Evolutionary conservation across 2,113 vertebrate genomes (phyloP).

Genomic region (Bambusicola thoracicus): DNA sequence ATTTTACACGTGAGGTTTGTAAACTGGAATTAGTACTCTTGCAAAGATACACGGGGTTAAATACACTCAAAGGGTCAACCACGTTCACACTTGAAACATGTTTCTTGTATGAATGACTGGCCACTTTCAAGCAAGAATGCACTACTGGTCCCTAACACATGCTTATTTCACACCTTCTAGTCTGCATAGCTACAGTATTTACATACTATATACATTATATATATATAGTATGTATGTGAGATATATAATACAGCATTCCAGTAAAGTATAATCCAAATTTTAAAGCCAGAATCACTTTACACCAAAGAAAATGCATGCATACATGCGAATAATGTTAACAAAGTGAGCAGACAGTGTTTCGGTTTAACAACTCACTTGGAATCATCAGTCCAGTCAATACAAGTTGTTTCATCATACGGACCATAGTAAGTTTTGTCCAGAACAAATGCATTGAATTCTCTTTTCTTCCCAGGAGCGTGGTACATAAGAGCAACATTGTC

Average conservation of each 20-base stretch:
- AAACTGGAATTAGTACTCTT: not conserved
- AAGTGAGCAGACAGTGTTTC: not conserved
- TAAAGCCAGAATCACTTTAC: not conserved
- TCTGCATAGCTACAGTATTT: not conserved
- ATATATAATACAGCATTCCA: not conserved
- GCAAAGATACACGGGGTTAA: not conserved
- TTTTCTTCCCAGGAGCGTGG: constrained; percentile 90
- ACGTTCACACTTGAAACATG: rapidly evolving
- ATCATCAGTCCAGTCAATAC: constrained; percentile 96
- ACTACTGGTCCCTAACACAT: rapidly evolving
- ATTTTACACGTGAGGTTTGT: not conserved
- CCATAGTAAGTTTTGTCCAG: constrained; percentile 96
- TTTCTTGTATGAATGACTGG: not conserved
- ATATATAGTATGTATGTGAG: no score
- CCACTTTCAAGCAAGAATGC: not conserved
- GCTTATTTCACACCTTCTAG: not conserved
- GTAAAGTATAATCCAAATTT: not conserved
- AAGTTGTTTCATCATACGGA: constrained; percentile 95
- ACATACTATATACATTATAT: not conserved
- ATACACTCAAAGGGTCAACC: not conserved
- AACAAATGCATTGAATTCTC: constrained; percentile 93
- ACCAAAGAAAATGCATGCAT: not conserved
- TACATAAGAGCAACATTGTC: constrained; percentile 93
- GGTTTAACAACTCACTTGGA: constrained; percentile 84
- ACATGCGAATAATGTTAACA: not conserved